phyloP scores from a whole-genome alignment of 2,113 vertebrate genomes.

The Motacilla alba region DNA sequence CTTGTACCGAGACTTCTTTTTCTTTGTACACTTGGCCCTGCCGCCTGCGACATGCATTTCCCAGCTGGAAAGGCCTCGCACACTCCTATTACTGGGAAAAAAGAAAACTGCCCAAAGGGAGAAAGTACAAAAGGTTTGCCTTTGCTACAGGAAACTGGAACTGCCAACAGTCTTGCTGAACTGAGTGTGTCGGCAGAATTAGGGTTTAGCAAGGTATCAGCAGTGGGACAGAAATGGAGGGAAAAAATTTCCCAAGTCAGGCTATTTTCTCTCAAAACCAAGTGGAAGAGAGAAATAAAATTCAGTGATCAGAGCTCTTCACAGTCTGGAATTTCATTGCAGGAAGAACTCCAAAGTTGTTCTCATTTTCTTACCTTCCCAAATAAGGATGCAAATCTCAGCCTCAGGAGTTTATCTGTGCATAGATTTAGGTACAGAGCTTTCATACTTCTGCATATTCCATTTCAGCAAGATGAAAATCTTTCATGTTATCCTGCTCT shows the following conservation, averaged over 20 bases:
- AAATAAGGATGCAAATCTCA: background rate
- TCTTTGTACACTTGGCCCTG: slow-evolving; percentile 7
- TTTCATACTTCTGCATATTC: background rate
- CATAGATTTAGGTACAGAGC: background rate
- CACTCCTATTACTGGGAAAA: slow-evolving; percentile 32
- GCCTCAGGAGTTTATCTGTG: background rate
- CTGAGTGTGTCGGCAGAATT: background rate
- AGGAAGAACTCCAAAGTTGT: background rate
- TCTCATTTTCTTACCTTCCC: background rate
- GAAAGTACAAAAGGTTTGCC: slow-evolving; percentile 61
- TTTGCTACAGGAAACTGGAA: slow-evolving; percentile 48
- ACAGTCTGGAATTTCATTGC: background rate
- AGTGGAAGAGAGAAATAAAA: background rate
- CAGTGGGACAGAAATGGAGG: background rate
- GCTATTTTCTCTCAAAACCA: background rate
- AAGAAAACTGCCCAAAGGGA: slow-evolving; percentile 39
- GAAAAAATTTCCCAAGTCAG: background rate
- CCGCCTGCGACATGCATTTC: slow-evolving; percentile 16
- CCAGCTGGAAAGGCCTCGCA: slow-evolving; percentile 41
- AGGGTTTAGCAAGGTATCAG: background rate
- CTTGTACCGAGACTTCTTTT: background rate
- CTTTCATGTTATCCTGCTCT: accelerated
- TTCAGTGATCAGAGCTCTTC: background rate
- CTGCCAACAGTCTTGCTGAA: slow-evolving; percentile 45
- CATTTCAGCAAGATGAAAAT: background rate